Base-by-base conservation (phyloP, 92 coral and sea anemone species). In the Porites evermanni region DNA sequence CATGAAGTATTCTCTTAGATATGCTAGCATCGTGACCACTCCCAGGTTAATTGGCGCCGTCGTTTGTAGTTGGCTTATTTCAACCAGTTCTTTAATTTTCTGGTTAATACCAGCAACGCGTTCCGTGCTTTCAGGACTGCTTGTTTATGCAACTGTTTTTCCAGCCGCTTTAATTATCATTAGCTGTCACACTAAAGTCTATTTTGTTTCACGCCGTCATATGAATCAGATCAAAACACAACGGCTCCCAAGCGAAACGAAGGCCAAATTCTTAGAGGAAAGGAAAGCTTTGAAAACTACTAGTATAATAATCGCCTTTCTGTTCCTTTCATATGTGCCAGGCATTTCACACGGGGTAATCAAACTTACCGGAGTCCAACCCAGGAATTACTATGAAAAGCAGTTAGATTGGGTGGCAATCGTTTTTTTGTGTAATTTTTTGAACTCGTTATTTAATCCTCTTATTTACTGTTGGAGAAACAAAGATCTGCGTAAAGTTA, bases 201-300 rank as follows among this genome's bases (percentile, higher is more conserved):
- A 79, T 51, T 79, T 65, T 13, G 58, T 79, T 51, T 47, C 64
- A 13, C 83, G 83, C 20, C 83, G 63, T 2, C 73, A 79, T 44
- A 51, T 50, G 63, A 64, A 4, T n/a, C 74, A 53, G 20, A 79
- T 66, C 12, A 44, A 79, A 47, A 20, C 72, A 47, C 61, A 65
- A 21, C 64, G 19, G 21, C 2, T 79, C 26, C 12, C 61, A 47
- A 6, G 58, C 8, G 63, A 65, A 10, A 56, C 71, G 19, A 64
- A 47, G 56, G 63, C 54, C 11, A 65, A 79, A 7, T 65, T 79
- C 73, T 64, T 79, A 47, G 44, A 44, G 44, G 83, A 79, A 2
- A 64, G n/a, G n/a, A 74, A 52, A 74, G 79, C 79, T 7, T 38
- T 51, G n/a, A 79, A 64, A 66, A 79, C 83, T 9, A 79, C 83